Percentiles rank a stretch among this genome's conserved stretches.
Conservation (phyloP, 2,888 invertebrate species). For the Acanthosepion lycidas region DNA sequence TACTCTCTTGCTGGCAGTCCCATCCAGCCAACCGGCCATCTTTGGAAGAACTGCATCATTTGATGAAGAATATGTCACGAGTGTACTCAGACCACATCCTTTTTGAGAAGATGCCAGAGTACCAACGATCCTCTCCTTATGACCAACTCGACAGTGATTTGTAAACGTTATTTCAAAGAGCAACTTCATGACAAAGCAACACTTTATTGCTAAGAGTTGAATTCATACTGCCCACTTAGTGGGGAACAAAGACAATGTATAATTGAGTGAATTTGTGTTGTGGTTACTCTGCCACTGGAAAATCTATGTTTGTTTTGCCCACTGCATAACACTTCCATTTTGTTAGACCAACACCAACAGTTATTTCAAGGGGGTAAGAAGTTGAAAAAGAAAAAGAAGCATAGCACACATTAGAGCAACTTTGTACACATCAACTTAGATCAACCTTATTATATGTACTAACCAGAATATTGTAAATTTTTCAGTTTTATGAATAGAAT, state of each 20-base stretch:
- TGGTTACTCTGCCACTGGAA: background rate
- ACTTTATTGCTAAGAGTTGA: background rate
- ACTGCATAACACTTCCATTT: too few relatives aligned
- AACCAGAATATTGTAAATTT: too few relatives aligned
- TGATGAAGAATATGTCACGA: conserved; percentile 59
- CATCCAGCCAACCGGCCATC: conserved; percentile 64
- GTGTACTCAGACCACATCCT: conserved; percentile 62
- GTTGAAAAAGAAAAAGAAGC: too few relatives aligned
- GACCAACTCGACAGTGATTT: conserved; percentile 40
- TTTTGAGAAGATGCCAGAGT: conserved; percentile 65
- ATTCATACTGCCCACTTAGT: background rate
- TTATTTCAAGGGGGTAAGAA: too few relatives aligned
- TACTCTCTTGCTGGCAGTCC: conserved; percentile 67
- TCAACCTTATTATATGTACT: too few relatives aligned
- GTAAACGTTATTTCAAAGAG: background rate
- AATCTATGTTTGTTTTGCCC: background rate
- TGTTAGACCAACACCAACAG: too few relatives aligned
- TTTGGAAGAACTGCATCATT: conserved; percentile 63
- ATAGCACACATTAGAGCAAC: too few relatives aligned
- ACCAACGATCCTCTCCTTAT: conserved; percentile 54
- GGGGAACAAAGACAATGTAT: background rate
- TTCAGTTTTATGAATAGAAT: too few relatives aligned
- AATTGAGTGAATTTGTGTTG: background rate
- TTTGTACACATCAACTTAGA: too few relatives aligned
- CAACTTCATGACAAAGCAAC: background rate